phyloP scores from a whole-genome alignment of 2,888 invertebrate genomes.

The Drosophila parthenogenetica region DNA sequence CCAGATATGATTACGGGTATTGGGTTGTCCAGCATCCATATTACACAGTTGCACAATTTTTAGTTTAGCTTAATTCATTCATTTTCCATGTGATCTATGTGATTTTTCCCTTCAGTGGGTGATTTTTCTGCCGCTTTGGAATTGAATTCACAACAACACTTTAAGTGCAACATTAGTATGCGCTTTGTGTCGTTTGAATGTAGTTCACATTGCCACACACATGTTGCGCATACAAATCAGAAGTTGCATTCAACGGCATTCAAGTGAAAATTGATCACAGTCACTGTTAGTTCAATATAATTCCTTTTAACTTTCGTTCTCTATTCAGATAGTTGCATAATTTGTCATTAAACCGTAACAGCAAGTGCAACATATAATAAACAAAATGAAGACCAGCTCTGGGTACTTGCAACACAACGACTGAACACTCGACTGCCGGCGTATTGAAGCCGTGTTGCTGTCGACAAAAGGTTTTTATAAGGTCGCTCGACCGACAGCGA shows the following conservation, averaged over 20 bases:
- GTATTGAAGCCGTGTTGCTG: constrained; percentile 75
- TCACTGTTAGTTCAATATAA: not conserved
- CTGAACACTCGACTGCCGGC: constrained; percentile 77
- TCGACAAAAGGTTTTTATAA: constrained; percentile 79
- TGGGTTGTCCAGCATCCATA: constrained; percentile 59
- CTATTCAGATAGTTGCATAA: constrained; percentile 60
- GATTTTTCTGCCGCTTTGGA: constrained; percentile 48
- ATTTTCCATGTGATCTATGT: constrained; percentile 21
- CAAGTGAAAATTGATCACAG: not conserved
- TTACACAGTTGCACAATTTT: constrained; percentile 20
- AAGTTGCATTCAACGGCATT: constrained; percentile 8
- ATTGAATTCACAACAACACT: constrained; percentile 12
- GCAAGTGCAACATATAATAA: constrained; percentile 27
- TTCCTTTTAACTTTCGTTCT: not conserved
- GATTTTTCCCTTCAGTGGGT: constrained; percentile 30
- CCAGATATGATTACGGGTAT: constrained; percentile 71
- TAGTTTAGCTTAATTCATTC: constrained; percentile 36
- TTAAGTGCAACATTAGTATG: constrained; percentile 42
- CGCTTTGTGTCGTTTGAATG: constrained; percentile 30
- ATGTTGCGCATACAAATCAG: constrained; percentile 67
- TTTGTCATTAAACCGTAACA: constrained; percentile 39
- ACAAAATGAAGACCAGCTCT: constrained; percentile 34
- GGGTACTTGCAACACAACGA: constrained; percentile 54
- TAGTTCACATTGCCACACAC: constrained; percentile 55
- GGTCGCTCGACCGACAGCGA: constrained; percentile 34